A percentile compares a stretch with the other conserved stretches of the same genome.
phyloP scores from a whole-genome alignment of 2,113 vertebrate genomes.

The Delphinus delphis region DNA sequence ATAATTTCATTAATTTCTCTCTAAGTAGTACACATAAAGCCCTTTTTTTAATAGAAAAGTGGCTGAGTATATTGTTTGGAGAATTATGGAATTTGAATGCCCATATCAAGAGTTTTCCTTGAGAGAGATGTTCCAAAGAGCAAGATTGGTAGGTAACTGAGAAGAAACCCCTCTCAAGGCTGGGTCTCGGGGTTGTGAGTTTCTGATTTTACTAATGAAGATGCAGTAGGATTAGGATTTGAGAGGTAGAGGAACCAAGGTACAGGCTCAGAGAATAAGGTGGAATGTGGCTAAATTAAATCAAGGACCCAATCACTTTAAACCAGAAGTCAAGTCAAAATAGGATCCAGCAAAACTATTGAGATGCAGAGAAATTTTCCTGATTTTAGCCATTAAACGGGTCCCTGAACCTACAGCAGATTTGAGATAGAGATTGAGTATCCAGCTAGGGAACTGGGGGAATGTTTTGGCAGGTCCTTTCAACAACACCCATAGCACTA shows the following conservation, averaged over 20 bases:
- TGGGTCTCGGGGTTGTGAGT: not conserved
- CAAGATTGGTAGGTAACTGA: not conserved
- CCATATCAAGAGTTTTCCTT: not conserved
- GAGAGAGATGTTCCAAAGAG: not conserved
- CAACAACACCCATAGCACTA: not conserved
- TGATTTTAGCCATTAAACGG: not conserved
- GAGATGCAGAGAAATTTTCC: not conserved
- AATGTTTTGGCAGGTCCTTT: not conserved
- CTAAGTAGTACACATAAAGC: not conserved
- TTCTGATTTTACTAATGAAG: not conserved
- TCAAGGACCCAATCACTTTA: not conserved
- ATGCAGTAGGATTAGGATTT: not conserved
- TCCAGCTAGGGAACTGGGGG: not conserved
- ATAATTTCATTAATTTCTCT: not conserved
- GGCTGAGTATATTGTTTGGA: not conserved
- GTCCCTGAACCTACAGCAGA: not conserved
- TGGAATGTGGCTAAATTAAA: not conserved
- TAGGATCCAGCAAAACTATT: not conserved
- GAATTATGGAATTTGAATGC: not conserved
- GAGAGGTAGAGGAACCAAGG: not conserved
- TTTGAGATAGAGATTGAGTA: not conserved
- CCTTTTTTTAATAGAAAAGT: not conserved
- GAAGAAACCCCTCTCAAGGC: not conserved
- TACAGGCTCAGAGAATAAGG: not conserved
- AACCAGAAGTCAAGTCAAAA: conserved; percentile 19